Evolutionary conservation across 2,113 vertebrate species (phyloP).

Genomic region (Melanotaenia duboulayi): DNA sequence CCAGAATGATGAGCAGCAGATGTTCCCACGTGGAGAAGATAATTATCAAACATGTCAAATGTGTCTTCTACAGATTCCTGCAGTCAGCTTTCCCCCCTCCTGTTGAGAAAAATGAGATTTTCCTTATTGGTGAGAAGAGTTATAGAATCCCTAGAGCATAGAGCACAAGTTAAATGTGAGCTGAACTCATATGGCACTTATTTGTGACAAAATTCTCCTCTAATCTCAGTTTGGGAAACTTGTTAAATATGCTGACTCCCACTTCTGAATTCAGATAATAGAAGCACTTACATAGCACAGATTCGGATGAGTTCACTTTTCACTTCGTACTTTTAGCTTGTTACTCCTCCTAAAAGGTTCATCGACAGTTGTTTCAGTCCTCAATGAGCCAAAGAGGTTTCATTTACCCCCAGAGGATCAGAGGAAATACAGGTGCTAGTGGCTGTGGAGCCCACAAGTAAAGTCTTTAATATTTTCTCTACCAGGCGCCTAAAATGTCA

Average conservation of each 20-base stretch:
- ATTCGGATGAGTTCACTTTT: conserved; percentile 17
- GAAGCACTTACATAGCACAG: conserved; percentile 27
- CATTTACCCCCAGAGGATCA: neutral
- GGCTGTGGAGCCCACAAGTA: neutral
- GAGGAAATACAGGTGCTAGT: neutral
- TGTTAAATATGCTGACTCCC: conserved; percentile 39
- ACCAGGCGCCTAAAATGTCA: neutral
- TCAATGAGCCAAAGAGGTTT: conserved; percentile 5
- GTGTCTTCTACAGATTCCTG: neutral
- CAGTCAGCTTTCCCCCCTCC: conserved; percentile 15
- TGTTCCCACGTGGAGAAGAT: neutral
- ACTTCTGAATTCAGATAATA: conserved; percentile 6
- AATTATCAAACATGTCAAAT: conserved; percentile 18
- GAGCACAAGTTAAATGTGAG: conserved; percentile 17
- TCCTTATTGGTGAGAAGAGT: neutral
- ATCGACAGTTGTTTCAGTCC: conserved; percentile 5
- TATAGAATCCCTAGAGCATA: conserved; percentile 6
- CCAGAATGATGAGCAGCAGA: conserved; percentile 3
- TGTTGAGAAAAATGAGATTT: conserved; percentile 1
- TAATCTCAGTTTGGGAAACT: conserved; percentile 26
- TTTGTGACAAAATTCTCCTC: conserved; percentile 1
- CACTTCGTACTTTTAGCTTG: conserved; percentile 4
- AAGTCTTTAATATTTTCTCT: neutral
- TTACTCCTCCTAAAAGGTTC: conserved; percentile 18
- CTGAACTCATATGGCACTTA: conserved; percentile 3